A percentile compares a stretch with the other conserved stretches of the same genome.
These are phyloP conservation scores for Papilio polyxenes DNA, from an alignment of 1,140 invertebrate genomes.

Conservation along the genomic window DNA sequence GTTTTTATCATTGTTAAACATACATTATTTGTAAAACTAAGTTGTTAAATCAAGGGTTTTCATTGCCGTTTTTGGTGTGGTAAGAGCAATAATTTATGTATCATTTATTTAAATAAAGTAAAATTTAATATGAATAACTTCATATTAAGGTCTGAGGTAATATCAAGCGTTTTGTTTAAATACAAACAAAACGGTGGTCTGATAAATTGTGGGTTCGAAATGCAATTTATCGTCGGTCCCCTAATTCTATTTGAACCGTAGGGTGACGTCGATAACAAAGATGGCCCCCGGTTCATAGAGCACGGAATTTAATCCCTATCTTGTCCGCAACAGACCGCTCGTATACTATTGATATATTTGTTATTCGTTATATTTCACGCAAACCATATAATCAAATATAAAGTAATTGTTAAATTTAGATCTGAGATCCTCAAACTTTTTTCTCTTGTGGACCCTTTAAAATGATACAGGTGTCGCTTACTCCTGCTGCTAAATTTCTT, in stretches of 20 bases:
- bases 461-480: no score
- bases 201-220: not conserved
- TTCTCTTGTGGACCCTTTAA: not conserved
- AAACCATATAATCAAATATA: not conserved
- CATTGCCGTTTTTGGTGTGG: no score
- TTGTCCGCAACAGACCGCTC: slow-evolving; percentile 36
- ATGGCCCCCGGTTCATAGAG: slow-evolving; percentile 49
- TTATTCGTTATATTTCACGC: not conserved
- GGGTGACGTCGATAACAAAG: slow-evolving; percentile 56
- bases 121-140: not conserved
- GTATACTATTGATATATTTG: slow-evolving; percentile 27
- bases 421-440: not conserved
- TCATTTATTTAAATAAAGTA: not conserved
- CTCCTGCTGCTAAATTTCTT: no score
- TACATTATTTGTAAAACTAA: no score
- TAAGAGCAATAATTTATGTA: no score
- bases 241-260: slow-evolving; percentile 52
- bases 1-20: no score
- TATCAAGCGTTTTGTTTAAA: not conserved
- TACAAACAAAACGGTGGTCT: not conserved
- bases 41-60: no score
- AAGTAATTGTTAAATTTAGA: not conserved
- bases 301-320: slow-evolving; percentile 65
- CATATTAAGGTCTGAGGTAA: slow-evolving; percentile 3
- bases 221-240: slow-evolving; percentile 46